phyloP scores from a whole-genome alignment of 2,797 vertebrate species.

The Lemur catta region DNA sequence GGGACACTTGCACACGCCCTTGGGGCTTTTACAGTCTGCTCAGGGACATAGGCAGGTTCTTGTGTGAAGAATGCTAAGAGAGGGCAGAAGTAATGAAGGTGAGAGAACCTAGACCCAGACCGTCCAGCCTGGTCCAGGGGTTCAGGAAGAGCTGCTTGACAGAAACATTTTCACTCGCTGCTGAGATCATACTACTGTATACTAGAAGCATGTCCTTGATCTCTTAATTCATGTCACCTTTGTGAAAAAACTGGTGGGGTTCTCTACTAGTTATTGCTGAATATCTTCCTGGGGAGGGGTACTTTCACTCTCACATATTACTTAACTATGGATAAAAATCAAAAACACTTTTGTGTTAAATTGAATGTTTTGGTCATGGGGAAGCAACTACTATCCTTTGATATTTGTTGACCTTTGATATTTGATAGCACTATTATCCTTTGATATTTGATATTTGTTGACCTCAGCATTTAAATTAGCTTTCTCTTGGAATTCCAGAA shows the following conservation, averaged over 20 bases:
- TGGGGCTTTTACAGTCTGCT: accelerated
- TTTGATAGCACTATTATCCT: not conserved
- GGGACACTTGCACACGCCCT: accelerated
- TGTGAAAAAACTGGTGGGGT: not conserved
- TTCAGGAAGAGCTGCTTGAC: not conserved
- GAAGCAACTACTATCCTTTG: not conserved
- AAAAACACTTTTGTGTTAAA: accelerated
- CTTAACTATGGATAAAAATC: not conserved
- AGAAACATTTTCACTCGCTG: accelerated
- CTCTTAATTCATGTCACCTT: not conserved
- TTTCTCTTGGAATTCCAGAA: not conserved
- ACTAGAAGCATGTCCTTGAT: not conserved
- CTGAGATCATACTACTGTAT: accelerated
- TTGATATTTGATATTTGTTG: not conserved
- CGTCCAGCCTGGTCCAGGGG: no score
- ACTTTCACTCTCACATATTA: not conserved
- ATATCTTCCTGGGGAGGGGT: not conserved
- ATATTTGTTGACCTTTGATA: no score
- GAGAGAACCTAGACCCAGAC: not conserved
- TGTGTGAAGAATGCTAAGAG: not conserved
- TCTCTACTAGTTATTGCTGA: not conserved
- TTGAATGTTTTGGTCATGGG: not conserved
- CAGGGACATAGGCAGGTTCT: not conserved
- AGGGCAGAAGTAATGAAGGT: not conserved
- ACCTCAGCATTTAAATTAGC: not conserved